Evolutionary conservation across 2,797 vertebrate species (phyloP).

Genomic region (Channallabes apus): DNA sequence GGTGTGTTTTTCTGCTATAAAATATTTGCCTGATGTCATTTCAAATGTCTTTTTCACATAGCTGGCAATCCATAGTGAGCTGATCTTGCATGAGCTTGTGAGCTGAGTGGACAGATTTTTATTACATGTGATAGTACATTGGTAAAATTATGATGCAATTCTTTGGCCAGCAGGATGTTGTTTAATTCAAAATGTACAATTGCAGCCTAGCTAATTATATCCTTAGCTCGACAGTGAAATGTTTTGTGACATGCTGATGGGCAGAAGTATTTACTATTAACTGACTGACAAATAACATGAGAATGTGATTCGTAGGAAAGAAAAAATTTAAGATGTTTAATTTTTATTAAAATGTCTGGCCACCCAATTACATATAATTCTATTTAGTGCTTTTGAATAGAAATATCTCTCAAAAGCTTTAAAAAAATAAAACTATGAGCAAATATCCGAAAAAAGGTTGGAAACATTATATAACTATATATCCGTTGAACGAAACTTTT

Average conservation of each 20-base stretch:
- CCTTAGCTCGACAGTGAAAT: neutral
- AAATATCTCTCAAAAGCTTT: neutral
- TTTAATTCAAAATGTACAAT: neutral
- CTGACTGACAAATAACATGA: neutral
- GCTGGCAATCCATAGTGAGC: neutral
- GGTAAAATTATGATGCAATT: neutral
- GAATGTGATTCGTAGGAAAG: neutral
- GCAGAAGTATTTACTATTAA: neutral
- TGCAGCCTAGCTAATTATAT: neutral
- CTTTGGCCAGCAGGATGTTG: neutral
- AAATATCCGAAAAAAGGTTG: neutral
- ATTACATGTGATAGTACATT: neutral
- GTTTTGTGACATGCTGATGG: neutral
- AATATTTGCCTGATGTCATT: neutral
- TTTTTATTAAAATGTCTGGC: neutral
- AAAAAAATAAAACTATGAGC: neutral
- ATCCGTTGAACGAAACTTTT: neutral
- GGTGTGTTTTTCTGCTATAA: neutral
- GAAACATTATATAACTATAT: neutral
- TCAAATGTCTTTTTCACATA: neutral
- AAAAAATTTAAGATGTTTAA: neutral
- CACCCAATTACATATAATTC: neutral
- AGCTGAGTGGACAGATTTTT: neutral
- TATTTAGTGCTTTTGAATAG: neutral
- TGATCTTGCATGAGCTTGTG: neutral